Evolutionary conservation across 2,888 invertebrate species (phyloP), one percentile per base, ranked within the genome.

Genomic region (Caprella mutica): DNA sequence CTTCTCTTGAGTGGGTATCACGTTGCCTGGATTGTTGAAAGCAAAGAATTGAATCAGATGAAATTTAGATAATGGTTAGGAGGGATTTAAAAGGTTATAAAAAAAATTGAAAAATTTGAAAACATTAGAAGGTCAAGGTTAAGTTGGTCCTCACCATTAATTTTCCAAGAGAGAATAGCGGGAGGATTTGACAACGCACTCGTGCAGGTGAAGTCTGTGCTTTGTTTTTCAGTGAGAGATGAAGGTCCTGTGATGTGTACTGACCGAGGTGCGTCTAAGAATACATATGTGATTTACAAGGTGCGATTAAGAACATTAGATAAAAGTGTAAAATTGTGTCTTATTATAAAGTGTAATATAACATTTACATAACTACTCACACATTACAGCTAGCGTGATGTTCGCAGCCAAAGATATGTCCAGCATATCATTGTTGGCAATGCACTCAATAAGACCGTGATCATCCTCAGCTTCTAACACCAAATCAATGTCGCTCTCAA

Each of bases 351-450:
- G 33, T 33, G 14, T 33, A 33, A 14, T 8, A 33, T 33, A 33
- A 9, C 9, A n/a, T n/a, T n/a, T n/a, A n/a, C n/a, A 33, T 9
- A 8, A 48, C 1, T 21, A 48, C 48, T 48, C 30, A 48, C 48
- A 48, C 48, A 48, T 48, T 5, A 48, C 48, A 21, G 48, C 29
- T 5, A 48, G 48, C 19, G 48, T 48, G 27, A 48, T 30, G 48
- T 48, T 48, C 17, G 29, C 48, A 27, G 30, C 30, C 26, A 48
- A 26, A 3, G 48, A 30, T 26, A 17, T 29, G 17, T 48, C 48
- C 24, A 48, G 48, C 48, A 48, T 48, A 19, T 48, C 48, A 14
- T 30, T 48, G 19, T 48, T 48, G 12, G 48, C 48, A 21, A 19
- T 27, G 26, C 48, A 48, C 9, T 27, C 48, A n/a, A 48, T 30